Evolutionary conservation across 2,888 invertebrate genomes (phyloP).

Genomic region (Drosophila stalkeri): DNA sequence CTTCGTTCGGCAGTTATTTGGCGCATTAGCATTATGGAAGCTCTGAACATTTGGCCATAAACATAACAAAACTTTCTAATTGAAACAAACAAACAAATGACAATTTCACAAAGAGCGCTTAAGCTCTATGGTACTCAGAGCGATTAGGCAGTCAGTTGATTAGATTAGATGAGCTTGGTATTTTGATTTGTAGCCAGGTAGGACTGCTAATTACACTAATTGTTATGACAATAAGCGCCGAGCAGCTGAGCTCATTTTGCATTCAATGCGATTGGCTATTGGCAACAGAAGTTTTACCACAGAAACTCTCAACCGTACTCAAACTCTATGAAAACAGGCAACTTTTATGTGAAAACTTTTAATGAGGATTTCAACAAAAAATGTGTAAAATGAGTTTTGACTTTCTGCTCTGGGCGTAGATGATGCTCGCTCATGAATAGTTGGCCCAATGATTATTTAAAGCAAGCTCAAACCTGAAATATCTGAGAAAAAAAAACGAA

Average conservation of each 20-base stretch:
- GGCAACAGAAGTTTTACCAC: constrained; percentile 19
- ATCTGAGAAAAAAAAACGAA: constrained; percentile 3
- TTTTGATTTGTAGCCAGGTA: constrained; percentile 26
- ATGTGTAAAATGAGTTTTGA: constrained; percentile 48
- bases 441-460: constrained; percentile 50
- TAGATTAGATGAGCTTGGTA: constrained; percentile 50
- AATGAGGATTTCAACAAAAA: constrained; percentile 68
- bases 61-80: constrained; percentile 62
- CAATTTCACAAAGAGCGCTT: constrained; percentile 7
- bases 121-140: background rate
- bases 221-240: constrained; percentile 55
- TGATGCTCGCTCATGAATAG: constrained; percentile 10
- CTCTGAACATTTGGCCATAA: constrained; percentile 52
- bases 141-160: constrained; percentile 51
- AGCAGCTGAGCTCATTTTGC: constrained; percentile 25
- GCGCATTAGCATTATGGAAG: constrained; percentile 53
- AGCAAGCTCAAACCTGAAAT: constrained; percentile 3
- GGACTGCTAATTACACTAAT: constrained; percentile 65
- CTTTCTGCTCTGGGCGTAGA: constrained; percentile 19
- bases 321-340: constrained; percentile 36
- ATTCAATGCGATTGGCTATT: constrained; percentile 28
- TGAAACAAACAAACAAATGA: constrained; percentile 56
- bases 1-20: constrained; percentile 52
- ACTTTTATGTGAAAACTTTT: constrained; percentile 70
- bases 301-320: background rate